Base-by-base conservation (phyloP, 2,113 vertebrate species). In the Neopipo cinnamomea region DNA sequence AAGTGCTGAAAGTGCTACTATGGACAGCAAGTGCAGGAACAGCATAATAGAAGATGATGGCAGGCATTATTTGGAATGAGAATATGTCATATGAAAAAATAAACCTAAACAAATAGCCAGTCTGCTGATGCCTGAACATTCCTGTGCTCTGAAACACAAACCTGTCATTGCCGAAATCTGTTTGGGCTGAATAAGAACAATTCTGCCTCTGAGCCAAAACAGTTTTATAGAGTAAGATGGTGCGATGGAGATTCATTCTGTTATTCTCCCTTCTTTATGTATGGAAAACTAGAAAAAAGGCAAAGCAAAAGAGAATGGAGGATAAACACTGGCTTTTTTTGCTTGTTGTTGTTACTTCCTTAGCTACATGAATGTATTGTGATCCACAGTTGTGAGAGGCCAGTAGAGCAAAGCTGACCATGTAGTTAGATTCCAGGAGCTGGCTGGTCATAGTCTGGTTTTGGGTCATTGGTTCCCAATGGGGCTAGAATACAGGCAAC, bases 31-130 rank as follows among this genome's bases (percentile, higher is more conserved):
- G 1, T 65, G 37, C 21, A 89, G 68, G 39, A 86, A 84, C 5
- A 78, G 39, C 52, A 68, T 21, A 66, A 75, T 11, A 10, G 0
- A 20, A 89, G 76, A 75, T 13, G 74, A 88, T 70, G 67, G 47
- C 14, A 77, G 39, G 11, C 16, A 58, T 72, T 83, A 70, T 77
- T 74, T 92, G 76, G 44, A 75, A 93, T 21, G 21, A 78, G 65
- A 85, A 52, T 75, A 71, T 72, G 30, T 78, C n/a, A 17, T n/a
- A 56, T 24, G 37, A 79, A 93, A 89, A 93, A 86, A 59, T 47
- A 86, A 78, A 58, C 33, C 52, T 31, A 67, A 95, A 72, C 23
- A 84, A 93, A 92, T 63, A 77, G 24, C 27, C 47, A 74, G 25
- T 65, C 44, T 91, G 37, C 35, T 88, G 55, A 55, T 49, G 46